phyloP scores from a whole-genome alignment of 1,140 invertebrate genomes.

The Lerema accius region DNA sequence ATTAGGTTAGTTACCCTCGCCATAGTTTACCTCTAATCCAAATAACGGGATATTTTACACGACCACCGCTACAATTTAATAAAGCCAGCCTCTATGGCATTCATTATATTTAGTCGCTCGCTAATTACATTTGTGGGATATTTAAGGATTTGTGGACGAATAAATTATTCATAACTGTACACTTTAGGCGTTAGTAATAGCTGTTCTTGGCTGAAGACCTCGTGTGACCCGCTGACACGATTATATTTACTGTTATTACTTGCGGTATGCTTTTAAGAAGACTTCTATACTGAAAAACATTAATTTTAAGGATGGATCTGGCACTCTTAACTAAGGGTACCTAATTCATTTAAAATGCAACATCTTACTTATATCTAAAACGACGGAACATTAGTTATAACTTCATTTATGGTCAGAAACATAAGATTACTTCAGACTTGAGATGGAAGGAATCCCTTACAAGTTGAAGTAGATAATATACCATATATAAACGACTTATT shows the following conservation, averaged over 20 bases:
- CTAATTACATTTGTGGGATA: constrained; percentile 26
- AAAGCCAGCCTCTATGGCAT: constrained; percentile 19
- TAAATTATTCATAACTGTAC: constrained; percentile 1
- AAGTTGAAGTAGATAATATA: too few relatives aligned
- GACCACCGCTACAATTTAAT: constrained; percentile 23
- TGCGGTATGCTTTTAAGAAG: neutral
- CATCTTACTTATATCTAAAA: too few relatives aligned
- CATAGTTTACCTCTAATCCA: constrained; percentile 8
- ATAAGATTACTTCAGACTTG: too few relatives aligned
- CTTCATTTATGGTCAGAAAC: too few relatives aligned
- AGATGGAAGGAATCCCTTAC: too few relatives aligned
- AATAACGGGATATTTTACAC: constrained; percentile 29
- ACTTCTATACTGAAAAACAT: too few relatives aligned
- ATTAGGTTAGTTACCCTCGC: neutral
- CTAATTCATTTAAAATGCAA: too few relatives aligned
- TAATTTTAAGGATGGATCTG: too few relatives aligned
- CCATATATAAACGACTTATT: too few relatives aligned
- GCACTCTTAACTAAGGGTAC: too few relatives aligned
- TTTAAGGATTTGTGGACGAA: constrained; percentile 19
- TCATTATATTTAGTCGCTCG: constrained; percentile 25
- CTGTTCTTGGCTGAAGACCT: neutral
- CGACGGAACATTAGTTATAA: too few relatives aligned
- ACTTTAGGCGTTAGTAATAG: neutral
- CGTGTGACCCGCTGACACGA: neutral
- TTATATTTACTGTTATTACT: neutral